Percentiles rank a stretch among this genome's conserved stretches.
These are phyloP conservation scores for Drymonia ruficornis DNA, from an alignment of 2,888 invertebrate species.

Conservation along the genomic window DNA sequence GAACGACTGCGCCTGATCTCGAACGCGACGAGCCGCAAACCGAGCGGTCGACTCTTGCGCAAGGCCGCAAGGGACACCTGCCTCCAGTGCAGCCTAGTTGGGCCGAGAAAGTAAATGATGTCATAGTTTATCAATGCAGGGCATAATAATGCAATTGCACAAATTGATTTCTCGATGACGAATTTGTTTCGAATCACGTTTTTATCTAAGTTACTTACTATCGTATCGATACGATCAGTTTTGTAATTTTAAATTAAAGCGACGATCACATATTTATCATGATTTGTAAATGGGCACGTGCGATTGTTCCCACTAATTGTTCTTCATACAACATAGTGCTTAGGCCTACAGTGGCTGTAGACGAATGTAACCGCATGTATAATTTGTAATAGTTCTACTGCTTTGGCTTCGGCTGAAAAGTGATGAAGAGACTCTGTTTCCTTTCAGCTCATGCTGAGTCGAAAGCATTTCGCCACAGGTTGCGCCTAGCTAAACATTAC, in stretches of 20 bases:
- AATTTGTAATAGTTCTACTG: too few species aligned
- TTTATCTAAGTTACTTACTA: background rate
- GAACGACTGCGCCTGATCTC: slow-evolving; percentile 40
- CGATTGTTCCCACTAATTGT: background rate
- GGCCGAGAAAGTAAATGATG: slow-evolving; percentile 65
- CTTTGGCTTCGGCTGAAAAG: too few species aligned
- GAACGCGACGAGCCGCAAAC: slow-evolving; percentile 21
- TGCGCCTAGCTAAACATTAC: too few species aligned
- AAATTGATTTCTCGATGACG: slow-evolving; percentile 8
- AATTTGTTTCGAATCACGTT: slow-evolving; percentile 2
- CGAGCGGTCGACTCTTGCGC: slow-evolving; percentile 56
- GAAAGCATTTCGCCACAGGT: too few species aligned
- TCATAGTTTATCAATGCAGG: slow-evolving; percentile 51
- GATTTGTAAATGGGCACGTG: slow-evolving; percentile 14
- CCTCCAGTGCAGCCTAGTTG: slow-evolving; percentile 42
- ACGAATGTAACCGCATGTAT: too few species aligned
- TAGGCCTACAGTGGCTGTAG: too few species aligned
- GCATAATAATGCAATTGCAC: slow-evolving; percentile 23
- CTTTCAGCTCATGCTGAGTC: too few species aligned
- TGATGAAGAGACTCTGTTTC: too few species aligned
- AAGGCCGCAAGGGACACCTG: slow-evolving; percentile 60
- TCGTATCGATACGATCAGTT: too few species aligned
- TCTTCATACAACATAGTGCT: background rate
- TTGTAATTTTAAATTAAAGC: background rate
- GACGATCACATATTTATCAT: background rate